Percentiles rank a stretch among this genome's conserved stretches.
Conservation (phyloP, 64 coral and sea anemone species). For the Porites lutea region DNA sequence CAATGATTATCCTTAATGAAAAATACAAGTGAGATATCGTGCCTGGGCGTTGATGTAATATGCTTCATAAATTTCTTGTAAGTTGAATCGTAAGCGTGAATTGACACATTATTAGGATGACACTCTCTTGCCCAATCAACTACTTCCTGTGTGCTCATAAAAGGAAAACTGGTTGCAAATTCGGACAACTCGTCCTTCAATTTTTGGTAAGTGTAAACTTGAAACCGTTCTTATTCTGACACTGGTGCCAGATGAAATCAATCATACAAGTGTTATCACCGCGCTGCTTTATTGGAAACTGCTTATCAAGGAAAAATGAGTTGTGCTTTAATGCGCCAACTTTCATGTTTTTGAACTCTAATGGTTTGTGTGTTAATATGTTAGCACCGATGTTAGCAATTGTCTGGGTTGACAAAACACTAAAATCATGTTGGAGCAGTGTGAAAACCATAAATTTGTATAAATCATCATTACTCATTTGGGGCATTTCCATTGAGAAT, state of each 20-base stretch:
- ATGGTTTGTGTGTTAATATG: not conserved
- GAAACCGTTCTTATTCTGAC: conserved; percentile 24
- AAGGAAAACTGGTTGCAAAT: not conserved
- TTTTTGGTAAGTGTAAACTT: conserved; percentile 37
- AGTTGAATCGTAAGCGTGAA: too few species aligned
- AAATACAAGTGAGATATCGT: not conserved
- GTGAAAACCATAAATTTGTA: too few species aligned
- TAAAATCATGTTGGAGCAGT: too few species aligned
- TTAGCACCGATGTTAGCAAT: not conserved
- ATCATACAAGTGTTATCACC: too few species aligned
- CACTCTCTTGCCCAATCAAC: too few species aligned
- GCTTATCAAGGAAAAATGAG: too few species aligned
- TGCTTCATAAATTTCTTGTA: too few species aligned
- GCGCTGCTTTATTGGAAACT: too few species aligned
- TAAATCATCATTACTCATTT: not conserved
- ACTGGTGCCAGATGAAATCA: too few species aligned
- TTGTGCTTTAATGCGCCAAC: too few species aligned
- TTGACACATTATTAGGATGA: too few species aligned
- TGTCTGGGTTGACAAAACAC: not conserved
- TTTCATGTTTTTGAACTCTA: too few species aligned
- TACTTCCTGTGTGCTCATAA: conserved; percentile 44
- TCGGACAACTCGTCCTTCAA: conserved; percentile 9
- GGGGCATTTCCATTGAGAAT: not conserved
- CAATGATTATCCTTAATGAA: conserved; percentile 36
- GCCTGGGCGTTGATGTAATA: not conserved